Evolutionary conservation across 1,140 invertebrate genomes (phyloP), one percentile per base, ranked within the genome.

Genomic region (Monomorium pharaonis): DNA sequence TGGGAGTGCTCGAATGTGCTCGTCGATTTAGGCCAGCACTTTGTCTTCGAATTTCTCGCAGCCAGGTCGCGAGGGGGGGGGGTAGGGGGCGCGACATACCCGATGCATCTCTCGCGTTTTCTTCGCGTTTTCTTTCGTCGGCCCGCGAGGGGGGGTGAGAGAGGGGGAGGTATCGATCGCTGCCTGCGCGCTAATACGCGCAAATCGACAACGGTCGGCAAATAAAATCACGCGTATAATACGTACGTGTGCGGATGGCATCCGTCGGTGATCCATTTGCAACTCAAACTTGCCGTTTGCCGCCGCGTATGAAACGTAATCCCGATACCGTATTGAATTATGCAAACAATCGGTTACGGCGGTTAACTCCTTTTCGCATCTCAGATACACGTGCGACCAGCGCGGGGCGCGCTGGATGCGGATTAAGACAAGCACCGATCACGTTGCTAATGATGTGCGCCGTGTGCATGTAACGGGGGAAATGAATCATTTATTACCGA

Each of bases 1-100:
- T 51, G 51, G 6, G 77, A 70, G 30, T 3, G 27, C 33, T 75
- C 37, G 37, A 30, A 72, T 27, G 21, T n/a, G n/a, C n/a, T n/a
- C 76, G 30, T 83, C 78, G 51, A 83, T 83, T 83, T 83, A 83
- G 78, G 67, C 78, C 78, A 74, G 14, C 37, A 47, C 51, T 83
- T 83, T 83, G 67, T 83, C 78, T 83, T 58, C n/a, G 65, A 70
- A 58, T 83, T 42, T 83, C n/a, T 33, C 65, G 63, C 63, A 21
- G 24, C 65, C 37, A 7, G 42, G 21, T 24, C 51, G n/a, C n/a
- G n/a, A n/a, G n/a, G n/a, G n/a, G n/a, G n/a, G n/a, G n/a, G n/a
- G n/a, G n/a, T n/a, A n/a, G n/a, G n/a, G n/a, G n/a, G 18, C 27
- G 18, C 42, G 74, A 56, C 24, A 75, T 37, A 56, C 37, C 33